These are phyloP conservation scores for Tenebrio molitor DNA, from an alignment of 1,140 invertebrate species.

Conservation along the genomic window DNA sequence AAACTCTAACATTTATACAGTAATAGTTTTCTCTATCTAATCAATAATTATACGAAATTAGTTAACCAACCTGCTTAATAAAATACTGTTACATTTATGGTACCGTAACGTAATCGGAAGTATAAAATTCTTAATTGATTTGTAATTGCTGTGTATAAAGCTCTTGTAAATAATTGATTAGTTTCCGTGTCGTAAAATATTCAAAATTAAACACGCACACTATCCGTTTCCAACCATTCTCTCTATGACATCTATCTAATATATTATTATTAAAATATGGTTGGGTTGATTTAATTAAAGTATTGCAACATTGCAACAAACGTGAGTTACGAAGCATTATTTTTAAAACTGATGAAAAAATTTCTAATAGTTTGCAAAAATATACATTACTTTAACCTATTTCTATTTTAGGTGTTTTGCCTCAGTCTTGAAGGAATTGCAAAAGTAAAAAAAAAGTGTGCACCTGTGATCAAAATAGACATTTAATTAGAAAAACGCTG, in stretches of 20 bases:
- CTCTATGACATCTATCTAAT: not conserved
- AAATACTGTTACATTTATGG: constrained; percentile 7
- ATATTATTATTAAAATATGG: constrained; percentile 2
- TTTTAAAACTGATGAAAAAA: constrained; percentile 8
- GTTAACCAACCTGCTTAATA: not conserved
- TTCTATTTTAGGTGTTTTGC: constrained; percentile 45
- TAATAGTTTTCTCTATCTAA: constrained; percentile 14
- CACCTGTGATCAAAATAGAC: constrained; percentile 41
- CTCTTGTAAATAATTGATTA: too few relatives aligned
- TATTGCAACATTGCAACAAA: constrained; percentile 1
- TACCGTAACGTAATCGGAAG: not conserved
- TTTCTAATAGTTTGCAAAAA: constrained; percentile 34
- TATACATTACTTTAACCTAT: constrained; percentile 40
- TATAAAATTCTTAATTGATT: not conserved
- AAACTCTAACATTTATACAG: constrained; percentile 45
- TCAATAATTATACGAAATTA: not conserved
- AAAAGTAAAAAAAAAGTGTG: constrained; percentile 26
- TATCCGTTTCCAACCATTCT: constrained; percentile 8
- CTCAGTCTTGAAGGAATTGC: constrained; percentile 42
- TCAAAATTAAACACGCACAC: too few relatives aligned
- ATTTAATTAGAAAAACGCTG: constrained; percentile 36
- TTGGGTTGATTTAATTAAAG: constrained; percentile 4
- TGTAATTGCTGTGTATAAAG: too few relatives aligned
- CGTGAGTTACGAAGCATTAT: constrained; percentile 4
- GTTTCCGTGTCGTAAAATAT: too few relatives aligned